Evolutionary conservation across 2,113 vertebrate genomes (phyloP).

Genomic region (Ctenodactylus gundi): DNA sequence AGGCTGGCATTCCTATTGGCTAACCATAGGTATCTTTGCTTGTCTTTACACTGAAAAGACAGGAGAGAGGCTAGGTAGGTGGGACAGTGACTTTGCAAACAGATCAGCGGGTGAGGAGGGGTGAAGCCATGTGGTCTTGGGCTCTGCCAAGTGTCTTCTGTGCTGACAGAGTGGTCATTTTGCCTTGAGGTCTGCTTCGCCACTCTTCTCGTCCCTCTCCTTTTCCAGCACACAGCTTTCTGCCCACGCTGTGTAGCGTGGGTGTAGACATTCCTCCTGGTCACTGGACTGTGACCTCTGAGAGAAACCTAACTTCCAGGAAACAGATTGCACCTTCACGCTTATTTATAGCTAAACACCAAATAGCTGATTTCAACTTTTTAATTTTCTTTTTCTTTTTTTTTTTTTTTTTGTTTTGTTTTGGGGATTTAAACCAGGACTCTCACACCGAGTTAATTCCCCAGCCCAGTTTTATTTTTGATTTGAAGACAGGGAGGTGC

Average conservation of each 20-base stretch:
- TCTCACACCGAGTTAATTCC: no score
- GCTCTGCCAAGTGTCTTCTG: no score
- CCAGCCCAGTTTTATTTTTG: no score
- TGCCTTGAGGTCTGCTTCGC: not conserved
- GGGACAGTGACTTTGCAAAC: not conserved
- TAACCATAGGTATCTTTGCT: accelerated
- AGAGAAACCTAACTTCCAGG: not conserved
- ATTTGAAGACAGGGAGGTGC: no score
- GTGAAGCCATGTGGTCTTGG: no score
- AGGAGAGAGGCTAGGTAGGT: slow-evolving; percentile 4
- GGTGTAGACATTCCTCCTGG: not conserved
- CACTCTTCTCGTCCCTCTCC: not conserved
- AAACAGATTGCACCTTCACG: not conserved
- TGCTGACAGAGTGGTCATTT: no score
- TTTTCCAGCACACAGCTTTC: not conserved
- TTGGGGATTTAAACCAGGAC: no score
- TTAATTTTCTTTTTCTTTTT: no score
- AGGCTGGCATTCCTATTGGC: slow-evolving; percentile 9
- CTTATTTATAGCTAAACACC: not conserved
- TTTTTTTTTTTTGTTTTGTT: no score
- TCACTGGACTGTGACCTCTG: not conserved
- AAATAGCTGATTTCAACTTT: not conserved
- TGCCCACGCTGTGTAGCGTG: not conserved
- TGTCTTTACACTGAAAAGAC: slow-evolving; percentile 8
- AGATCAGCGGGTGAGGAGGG: not conserved